Evolutionary conservation across 2,888 invertebrate genomes (phyloP).

Genomic region (Drosophila meridionalis): DNA sequence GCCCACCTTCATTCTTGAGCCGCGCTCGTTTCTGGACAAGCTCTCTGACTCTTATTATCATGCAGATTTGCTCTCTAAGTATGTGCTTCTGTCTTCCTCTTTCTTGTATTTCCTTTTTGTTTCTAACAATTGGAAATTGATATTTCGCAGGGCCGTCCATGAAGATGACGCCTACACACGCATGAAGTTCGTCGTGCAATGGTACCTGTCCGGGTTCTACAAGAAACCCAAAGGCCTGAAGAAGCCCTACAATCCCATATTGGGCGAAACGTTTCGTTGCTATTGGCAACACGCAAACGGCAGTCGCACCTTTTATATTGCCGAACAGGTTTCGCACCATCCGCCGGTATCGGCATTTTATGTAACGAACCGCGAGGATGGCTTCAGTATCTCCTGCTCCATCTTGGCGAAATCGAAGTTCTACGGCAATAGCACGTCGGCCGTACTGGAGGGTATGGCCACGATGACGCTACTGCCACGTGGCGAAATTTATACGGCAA

Average conservation of each 20-base stretch:
- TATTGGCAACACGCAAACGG: slow-evolving; percentile 94
- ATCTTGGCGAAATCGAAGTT: slow-evolving; percentile 97
- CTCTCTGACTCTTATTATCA: slow-evolving; percentile 97
- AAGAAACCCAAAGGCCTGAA: slow-evolving; percentile 97
- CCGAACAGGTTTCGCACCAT: slow-evolving; percentile 98
- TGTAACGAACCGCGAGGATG: slow-evolving; percentile 96
- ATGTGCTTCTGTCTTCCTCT: slow-evolving; percentile 64
- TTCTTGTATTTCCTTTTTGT: neutral
- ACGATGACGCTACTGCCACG: slow-evolving; percentile 92
- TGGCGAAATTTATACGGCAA: slow-evolving; percentile 95
- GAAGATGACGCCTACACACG: slow-evolving; percentile 95
- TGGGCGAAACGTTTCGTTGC: slow-evolving; percentile 96
- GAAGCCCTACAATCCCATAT: slow-evolving; percentile 97
- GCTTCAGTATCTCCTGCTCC: slow-evolving; percentile 95
- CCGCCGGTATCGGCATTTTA: slow-evolving; percentile 97
- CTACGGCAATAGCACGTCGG: slow-evolving; percentile 98
- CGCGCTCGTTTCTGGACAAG: slow-evolving; percentile 96
- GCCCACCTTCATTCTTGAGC: slow-evolving; percentile 97
- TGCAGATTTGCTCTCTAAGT: slow-evolving; percentile 94
- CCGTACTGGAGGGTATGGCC: slow-evolving; percentile 95
- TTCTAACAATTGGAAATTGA: neutral
- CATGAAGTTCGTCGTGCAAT: slow-evolving; percentile 94
- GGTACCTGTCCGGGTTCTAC: slow-evolving; percentile 97
- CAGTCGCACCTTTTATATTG: slow-evolving; percentile 95
- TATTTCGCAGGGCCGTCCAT: slow-evolving; percentile 88